Base-by-base conservation (phyloP, 1,140 invertebrate genomes). In the Hylaeus anthracinus region DNA sequence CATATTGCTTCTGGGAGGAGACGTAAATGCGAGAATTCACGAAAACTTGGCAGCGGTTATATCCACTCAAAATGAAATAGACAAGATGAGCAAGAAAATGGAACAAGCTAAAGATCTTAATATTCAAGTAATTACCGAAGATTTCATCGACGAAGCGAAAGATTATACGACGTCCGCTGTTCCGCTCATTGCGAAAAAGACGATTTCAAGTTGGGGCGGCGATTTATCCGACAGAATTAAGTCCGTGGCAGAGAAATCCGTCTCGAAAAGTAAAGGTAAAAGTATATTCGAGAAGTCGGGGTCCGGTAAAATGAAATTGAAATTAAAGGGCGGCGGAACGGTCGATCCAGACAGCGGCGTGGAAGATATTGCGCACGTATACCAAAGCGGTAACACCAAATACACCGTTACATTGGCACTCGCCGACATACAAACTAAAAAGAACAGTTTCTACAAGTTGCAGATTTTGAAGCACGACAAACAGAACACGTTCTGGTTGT, bases 401-500 rank as follows among this genome's bases (percentile, higher is more conserved):
- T 99, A 96, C 90, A 97, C 95, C 55, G 95, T 94, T 67, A 96
- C 98, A 1, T 95, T 99, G 5, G 96, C 97, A 39, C 92, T 96
- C 82, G 98, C 98, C 2, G 98, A 99, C 91, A 95, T 99, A 56
- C 95, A 97, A 78, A 95, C 94, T 10, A 96, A 97, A 69, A 98
- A 97, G 88, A 99, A 99, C 92, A 98, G 97, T 5, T 99, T 95
- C 92, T 99, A 99, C 92, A 99, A 99, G 92, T 82, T 99, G 51
- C 99, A 99, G 93, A 91, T 99, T 55, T 92, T 99, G 14, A 95
- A 98, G 91, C 90, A 95, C 15, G 98, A 99, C 90, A 94, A 92
- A 37, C 92, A 92, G 58, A 94, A 95, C 9, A 95, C 94, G 94
- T 98, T 95, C 91, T 98, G 96, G 95, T 85, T 99, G 12, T 99